Evolutionary conservation across 92 coral and sea anemone genomes (phyloP), one percentile per base, ranked within the genome.

Genomic region (Palythoa heliodiscus): DNA sequence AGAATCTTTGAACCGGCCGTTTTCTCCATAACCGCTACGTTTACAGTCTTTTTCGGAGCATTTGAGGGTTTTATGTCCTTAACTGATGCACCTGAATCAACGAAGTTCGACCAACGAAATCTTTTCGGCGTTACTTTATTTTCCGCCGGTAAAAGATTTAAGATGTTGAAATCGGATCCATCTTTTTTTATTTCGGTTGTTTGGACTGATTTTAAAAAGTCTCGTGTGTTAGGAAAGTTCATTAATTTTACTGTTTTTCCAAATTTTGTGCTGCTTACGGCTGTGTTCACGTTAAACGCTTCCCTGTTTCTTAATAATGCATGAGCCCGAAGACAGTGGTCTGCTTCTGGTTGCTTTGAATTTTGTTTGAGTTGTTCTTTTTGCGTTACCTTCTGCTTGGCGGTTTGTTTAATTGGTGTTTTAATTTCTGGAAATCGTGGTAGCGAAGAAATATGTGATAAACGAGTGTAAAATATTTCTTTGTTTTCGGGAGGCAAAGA

Each of bases 381-480:
- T 53, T 60, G 58, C 50, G 29, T 69, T 43, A 39, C 54, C 39
- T 87, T 87, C 40, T 50, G 29, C 71, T 3, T n/a, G 29, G 75
- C n/a, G 61, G 68, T 16, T 76, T 61, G 54, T 39, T 78, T 73
- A 3, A 74, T 37, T 16, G 69, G 53, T 47, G 66, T 70, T 73
- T 82, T 89, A 14, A 69, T 78, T 70, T 87, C 94, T 72, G 78
- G 88, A 23, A 83, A 75, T 54, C 85, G 85, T 38, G 95, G 93
- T 35, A 92, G 60, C 7, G 98, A 77, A 11, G 92, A 89, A 78
- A 90, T 84, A 68, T 70, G 74, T 29, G 95, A 90, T 17, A 94
- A 84, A 63, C 86, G 50, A 61, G 98, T 94, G 68, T 94, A 94
- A 75, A 94, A 94, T 82, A 94, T 94, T 37, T 88, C 92, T 87